Conservation (phyloP, 2,113 vertebrate species). For the Alligator sinensis region DNA sequence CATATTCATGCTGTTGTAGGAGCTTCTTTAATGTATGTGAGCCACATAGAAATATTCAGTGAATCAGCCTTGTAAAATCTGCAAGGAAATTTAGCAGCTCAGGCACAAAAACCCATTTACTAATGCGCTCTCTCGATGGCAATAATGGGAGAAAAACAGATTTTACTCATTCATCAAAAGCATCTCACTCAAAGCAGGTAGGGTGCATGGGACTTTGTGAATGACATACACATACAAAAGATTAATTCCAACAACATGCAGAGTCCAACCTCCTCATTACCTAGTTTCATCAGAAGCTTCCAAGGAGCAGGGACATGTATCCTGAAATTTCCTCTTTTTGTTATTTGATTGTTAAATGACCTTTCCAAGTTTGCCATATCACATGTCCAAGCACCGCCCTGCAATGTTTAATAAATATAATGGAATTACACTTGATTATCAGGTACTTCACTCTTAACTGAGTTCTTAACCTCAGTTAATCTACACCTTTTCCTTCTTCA, state of each 20-base stretch:
- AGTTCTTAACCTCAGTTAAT: background rate
- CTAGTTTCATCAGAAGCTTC: conserved; percentile 35
- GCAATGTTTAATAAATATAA: conserved; percentile 24
- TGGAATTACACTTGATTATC: conserved; percentile 29
- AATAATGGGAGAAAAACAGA: background rate
- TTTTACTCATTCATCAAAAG: background rate
- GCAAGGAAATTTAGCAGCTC: background rate
- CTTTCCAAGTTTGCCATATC: conserved; percentile 36
- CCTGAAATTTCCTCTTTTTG: conserved; percentile 16
- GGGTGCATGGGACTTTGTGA: background rate
- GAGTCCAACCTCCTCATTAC: conserved; percentile 25
- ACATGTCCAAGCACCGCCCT: background rate
- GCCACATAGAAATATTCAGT: background rate
- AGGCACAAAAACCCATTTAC: background rate
- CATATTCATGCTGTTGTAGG: background rate
- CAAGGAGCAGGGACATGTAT: conserved; percentile 5
- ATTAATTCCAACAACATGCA: background rate
- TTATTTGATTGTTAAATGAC: conserved; percentile 49
- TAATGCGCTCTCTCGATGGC: background rate
- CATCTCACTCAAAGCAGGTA: background rate
- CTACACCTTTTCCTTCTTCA: background rate
- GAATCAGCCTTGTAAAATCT: background rate
- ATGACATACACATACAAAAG: background rate
- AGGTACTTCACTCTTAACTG: background rate
- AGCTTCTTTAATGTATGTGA: background rate